These are phyloP conservation scores for Agrochola litura DNA, from an alignment of 2,888 invertebrate genomes.

Conservation along the genomic window DNA sequence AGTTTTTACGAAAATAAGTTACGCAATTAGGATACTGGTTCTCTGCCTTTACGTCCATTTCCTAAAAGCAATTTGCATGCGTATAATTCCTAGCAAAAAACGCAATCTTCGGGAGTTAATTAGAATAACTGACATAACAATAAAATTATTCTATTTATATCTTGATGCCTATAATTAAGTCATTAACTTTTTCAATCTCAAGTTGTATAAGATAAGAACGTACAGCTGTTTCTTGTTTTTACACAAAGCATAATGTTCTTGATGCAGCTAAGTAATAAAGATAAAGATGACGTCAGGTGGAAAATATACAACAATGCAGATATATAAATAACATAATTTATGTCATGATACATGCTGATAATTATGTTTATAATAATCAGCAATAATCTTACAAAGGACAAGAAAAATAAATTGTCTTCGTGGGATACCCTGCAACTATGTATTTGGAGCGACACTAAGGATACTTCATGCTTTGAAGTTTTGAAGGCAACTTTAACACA, in stretches of 20 bases:
- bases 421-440: no score
- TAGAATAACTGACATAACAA: slow-evolving; percentile 13
- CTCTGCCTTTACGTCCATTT: not conserved
- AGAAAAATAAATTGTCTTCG: no score
- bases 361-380: not conserved
- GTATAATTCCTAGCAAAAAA: not conserved
- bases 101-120: not conserved
- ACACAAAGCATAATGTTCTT: slow-evolving; percentile 9
- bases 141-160: slow-evolving; percentile 19
- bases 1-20: no score
- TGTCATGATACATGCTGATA: slow-evolving; percentile 2
- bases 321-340: slow-evolving; percentile 17
- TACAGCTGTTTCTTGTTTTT: slow-evolving; percentile 36
- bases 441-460: no score
- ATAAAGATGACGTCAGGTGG: slow-evolving; percentile 24
- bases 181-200: slow-evolving; percentile 8
- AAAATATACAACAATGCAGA: not conserved
- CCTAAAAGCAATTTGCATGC: not conserved
- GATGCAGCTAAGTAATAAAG: slow-evolving; percentile 11
- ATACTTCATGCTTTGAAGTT: no score
- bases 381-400: not conserved
- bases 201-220: slow-evolving; percentile 7
- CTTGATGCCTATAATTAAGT: slow-evolving; percentile 21
- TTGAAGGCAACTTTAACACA: no score
- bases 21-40: no score